A percentile compares a stretch with the other conserved stretches of the same genome.
phyloP scores from a whole-genome alignment of 2,797 vertebrate genomes.

The Sebastes diaconus region DNA sequence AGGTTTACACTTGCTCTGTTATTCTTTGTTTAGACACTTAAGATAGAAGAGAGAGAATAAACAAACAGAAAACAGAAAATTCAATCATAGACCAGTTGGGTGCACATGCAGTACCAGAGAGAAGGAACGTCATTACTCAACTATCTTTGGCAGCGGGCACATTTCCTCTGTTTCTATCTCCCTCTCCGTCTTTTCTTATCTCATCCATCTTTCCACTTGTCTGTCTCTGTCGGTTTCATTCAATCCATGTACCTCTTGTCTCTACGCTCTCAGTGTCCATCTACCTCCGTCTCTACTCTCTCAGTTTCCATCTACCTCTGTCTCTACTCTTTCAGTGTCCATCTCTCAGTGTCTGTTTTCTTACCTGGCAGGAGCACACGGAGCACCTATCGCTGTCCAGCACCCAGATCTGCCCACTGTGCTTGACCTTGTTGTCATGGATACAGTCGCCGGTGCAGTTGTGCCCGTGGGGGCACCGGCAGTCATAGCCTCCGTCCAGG shows the following conservation, averaged over 20 bases:
- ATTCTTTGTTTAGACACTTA: conserved; percentile 34
- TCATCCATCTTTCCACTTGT: not conserved
- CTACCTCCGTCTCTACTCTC: not conserved
- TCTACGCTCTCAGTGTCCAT: not conserved
- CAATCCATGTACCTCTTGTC: not conserved
- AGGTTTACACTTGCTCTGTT: conserved; percentile 22
- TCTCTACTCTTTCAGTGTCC: not conserved
- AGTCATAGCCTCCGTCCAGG: conserved; percentile 97
- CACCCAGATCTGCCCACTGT: conserved; percentile 98
- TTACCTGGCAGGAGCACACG: conserved; percentile 97
- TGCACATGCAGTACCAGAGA: not conserved
- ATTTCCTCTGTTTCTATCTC: not conserved
- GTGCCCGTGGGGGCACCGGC: conserved; percentile 95
- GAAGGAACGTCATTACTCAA: not conserved
- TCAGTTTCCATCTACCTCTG: not conserved
- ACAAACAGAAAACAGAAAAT: conserved; percentile 5
- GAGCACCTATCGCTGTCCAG: conserved; percentile 96
- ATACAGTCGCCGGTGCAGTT: conserved; percentile 98
- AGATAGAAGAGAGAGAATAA: conserved; percentile 21
- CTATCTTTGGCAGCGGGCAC: not conserved
- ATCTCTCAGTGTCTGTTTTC: conserved; percentile 50
- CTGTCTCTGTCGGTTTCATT: not conserved
- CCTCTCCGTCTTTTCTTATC: not conserved
- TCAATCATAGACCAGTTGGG: not conserved
- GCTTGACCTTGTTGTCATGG: conserved; percentile 94